phyloP scores from a whole-genome alignment of 2,113 vertebrate genomes.

The Capreolus pygargus region DNA sequence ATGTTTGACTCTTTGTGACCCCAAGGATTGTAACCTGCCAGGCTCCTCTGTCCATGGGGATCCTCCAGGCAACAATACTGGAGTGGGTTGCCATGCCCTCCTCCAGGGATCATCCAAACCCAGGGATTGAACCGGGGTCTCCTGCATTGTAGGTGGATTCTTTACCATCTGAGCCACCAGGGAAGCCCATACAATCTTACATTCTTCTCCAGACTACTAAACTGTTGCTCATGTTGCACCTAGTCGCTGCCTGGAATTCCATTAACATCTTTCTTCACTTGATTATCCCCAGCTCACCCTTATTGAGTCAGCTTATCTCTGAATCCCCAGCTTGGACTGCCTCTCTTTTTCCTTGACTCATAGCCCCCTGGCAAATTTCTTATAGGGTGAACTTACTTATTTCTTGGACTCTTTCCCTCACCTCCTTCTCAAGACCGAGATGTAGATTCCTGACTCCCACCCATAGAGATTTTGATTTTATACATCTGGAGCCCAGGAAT shows the following conservation, averaged over 20 bases:
- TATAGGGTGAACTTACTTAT: background rate
- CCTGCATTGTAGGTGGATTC: background rate
- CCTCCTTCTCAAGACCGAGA: background rate
- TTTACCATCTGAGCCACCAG: background rate
- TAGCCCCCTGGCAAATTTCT: background rate
- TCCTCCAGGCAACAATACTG: background rate
- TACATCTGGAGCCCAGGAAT: background rate
- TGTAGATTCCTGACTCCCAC: background rate
- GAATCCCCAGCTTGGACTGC: background rate
- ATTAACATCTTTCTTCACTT: background rate
- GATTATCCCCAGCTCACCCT: background rate
- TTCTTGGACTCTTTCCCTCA: background rate
- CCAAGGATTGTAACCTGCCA: background rate
- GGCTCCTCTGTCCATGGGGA: background rate
- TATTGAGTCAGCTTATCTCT: background rate
- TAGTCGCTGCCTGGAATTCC: background rate
- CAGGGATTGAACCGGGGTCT: background rate
- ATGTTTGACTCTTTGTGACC: background rate
- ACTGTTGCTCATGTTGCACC: background rate
- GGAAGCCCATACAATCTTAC: background rate
- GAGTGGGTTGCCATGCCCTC: background rate
- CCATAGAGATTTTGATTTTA: background rate
- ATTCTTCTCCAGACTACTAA: background rate
- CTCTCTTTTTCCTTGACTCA: background rate
- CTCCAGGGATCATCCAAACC: background rate